A percentile compares a stretch with the other conserved stretches of the same genome.
Conservation (phyloP, 1,140 invertebrate genomes). For the Ostrea denselamellosa region DNA sequence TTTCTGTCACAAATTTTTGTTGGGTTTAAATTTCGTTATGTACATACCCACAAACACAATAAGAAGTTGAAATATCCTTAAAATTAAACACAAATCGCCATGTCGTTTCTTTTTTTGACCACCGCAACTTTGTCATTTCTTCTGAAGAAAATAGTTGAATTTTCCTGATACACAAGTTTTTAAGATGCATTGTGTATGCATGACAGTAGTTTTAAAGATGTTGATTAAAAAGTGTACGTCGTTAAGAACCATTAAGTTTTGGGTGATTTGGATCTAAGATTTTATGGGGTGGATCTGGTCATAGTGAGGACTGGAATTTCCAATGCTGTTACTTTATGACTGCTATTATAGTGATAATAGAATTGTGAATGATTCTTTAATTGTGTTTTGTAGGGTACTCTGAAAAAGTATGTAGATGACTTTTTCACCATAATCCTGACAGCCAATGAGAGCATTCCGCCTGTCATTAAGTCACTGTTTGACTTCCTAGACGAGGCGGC, state of each 20-base stretch:
- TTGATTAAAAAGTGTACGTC: not conserved
- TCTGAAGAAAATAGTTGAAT: too few species aligned
- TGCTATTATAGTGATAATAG: not conserved
- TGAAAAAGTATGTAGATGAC: conserved; percentile 99
- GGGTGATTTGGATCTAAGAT: not conserved
- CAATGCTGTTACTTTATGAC: not conserved
- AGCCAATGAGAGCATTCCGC: conserved; percentile 83
- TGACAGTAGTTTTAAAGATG: not conserved
- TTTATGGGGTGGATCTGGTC: not conserved
- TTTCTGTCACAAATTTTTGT: not conserved
- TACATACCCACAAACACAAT: not conserved
- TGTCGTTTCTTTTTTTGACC: too few species aligned
- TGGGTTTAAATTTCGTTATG: not conserved
- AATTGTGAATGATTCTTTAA: not conserved
- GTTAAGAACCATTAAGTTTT: too few species aligned
- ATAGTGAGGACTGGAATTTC: not conserved
- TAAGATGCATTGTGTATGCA: not conserved
- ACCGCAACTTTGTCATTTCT: too few species aligned
- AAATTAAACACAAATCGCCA: too few species aligned
- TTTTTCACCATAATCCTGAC: conserved; percentile 98
- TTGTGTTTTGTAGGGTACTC: conserved; percentile 84
- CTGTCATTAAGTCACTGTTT: conserved; percentile 99
- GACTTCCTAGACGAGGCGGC: conserved; percentile 99
- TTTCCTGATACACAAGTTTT: too few species aligned
- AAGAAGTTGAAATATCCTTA: too few species aligned